Conservation (phyloP, 2,888 invertebrate species). For the Tribolium freemani region DNA sequence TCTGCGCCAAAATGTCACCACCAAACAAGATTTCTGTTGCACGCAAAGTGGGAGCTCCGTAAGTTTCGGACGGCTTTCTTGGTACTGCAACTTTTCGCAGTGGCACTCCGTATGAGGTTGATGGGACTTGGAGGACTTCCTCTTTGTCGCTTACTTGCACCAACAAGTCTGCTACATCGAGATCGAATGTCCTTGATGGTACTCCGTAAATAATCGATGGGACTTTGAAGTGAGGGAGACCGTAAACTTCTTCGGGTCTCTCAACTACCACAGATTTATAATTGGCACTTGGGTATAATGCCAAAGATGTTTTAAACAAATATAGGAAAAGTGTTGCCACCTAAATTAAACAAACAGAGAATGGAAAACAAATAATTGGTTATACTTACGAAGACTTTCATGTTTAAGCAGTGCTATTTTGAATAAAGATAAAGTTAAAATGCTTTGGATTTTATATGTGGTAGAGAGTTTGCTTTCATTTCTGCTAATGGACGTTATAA, state of each 20-base stretch:
- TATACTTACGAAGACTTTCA: no score
- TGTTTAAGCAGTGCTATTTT: no score
- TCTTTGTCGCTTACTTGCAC: neutral
- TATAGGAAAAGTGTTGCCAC: neutral
- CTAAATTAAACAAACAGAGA: neutral
- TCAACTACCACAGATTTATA: neutral
- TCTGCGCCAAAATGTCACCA: neutral
- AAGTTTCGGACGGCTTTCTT: neutral
- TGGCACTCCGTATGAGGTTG: constrained; percentile 21
- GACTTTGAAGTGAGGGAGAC: constrained; percentile 6
- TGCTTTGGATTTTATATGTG: no score
- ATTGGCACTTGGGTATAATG: constrained; percentile 11
- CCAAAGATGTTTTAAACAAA: neutral
- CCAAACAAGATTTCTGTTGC: neutral
- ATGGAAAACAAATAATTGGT: no score
- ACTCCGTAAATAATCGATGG: constrained; percentile 8
- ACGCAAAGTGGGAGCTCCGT: neutral
- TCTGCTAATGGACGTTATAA: no score
- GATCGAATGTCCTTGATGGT: constrained; percentile 4
- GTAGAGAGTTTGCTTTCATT: no score
- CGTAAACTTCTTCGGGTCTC: constrained; percentile 1
- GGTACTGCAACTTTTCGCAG: constrained; percentile 1
- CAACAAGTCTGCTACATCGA: neutral
- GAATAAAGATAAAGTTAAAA: no score
- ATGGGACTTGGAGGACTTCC: neutral